phyloP scores from a whole-genome alignment of 92 coral and sea anemone genomes.

The Phenganax subtilis region DNA sequence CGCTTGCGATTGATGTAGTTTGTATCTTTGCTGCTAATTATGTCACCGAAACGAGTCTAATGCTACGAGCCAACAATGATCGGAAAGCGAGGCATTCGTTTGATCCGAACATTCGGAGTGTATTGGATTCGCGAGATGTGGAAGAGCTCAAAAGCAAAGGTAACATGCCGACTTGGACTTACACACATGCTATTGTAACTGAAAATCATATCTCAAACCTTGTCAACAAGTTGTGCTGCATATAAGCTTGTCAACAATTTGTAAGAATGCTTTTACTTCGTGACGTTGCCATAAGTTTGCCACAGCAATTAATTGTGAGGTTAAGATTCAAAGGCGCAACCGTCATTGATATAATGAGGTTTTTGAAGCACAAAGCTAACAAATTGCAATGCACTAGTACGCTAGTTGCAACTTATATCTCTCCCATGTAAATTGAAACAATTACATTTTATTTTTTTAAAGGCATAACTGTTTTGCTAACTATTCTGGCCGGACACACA shows the following conservation, averaged over 20 bases:
- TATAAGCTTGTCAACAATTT: too few species aligned
- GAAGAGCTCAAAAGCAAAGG: neutral
- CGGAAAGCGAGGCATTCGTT: neutral
- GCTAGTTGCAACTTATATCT: too few species aligned
- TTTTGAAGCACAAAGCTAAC: too few species aligned
- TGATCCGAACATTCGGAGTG: neutral
- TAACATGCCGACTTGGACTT: neutral
- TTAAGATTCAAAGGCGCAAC: too few species aligned
- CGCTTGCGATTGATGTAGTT: neutral
- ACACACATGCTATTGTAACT: too few species aligned
- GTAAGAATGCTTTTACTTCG: too few species aligned
- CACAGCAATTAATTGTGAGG: too few species aligned
- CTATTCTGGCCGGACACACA: neutral
- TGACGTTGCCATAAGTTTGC: too few species aligned
- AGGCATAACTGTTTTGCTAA: slow-evolving; percentile 14
- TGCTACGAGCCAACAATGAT: neutral
- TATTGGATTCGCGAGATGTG: neutral
- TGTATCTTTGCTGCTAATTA: neutral
- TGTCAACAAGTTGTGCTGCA: too few species aligned
- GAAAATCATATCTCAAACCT: too few species aligned
- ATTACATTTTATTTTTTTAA: neutral
- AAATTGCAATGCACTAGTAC: too few species aligned
- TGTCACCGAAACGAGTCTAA: neutral
- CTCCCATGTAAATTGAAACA: too few species aligned
- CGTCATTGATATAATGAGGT: neutral